Percentiles rank a stretch among this genome's conserved stretches.
Evolutionary conservation across 2,797 vertebrate species (phyloP).

Genomic region (Squalus acanthias): DNA sequence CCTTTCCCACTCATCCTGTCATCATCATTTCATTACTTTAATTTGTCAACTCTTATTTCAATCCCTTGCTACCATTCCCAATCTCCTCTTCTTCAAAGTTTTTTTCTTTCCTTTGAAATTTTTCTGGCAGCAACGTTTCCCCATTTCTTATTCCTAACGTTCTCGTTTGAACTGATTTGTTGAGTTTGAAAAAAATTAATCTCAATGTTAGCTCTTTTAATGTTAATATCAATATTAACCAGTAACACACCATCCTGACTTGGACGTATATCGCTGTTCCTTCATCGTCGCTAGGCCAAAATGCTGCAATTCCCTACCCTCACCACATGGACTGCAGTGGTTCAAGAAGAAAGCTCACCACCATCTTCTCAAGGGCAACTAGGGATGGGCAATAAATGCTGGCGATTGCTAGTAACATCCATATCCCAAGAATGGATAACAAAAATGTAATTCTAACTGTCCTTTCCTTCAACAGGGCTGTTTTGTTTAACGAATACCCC

Average conservation of each 20-base stretch:
- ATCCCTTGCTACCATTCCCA: background rate
- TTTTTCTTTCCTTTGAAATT: background rate
- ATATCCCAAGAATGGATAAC: background rate
- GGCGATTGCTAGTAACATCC: no score
- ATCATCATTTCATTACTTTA: background rate
- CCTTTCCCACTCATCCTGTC: background rate
- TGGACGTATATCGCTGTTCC: background rate
- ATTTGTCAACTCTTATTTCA: slow-evolving; percentile 12
- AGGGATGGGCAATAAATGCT: background rate
- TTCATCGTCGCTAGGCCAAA: background rate
- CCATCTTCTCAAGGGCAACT: background rate
- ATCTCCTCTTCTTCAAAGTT: background rate
- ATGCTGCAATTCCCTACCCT: background rate
- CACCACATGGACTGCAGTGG: background rate
- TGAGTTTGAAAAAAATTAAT: background rate
- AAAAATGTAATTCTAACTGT: background rate
- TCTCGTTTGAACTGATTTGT: background rate
- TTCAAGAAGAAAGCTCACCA: background rate
- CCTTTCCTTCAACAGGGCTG: background rate
- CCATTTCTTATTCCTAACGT: background rate
- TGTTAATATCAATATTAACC: background rate
- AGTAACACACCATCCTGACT: background rate
- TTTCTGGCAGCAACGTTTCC: background rate
- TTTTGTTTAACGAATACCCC: background rate
- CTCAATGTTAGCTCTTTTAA: background rate